A percentile compares a stretch with the other conserved stretches of the same genome.
Evolutionary conservation across 1,140 invertebrate genomes (phyloP).

Genomic region (Caerostris darwini): DNA sequence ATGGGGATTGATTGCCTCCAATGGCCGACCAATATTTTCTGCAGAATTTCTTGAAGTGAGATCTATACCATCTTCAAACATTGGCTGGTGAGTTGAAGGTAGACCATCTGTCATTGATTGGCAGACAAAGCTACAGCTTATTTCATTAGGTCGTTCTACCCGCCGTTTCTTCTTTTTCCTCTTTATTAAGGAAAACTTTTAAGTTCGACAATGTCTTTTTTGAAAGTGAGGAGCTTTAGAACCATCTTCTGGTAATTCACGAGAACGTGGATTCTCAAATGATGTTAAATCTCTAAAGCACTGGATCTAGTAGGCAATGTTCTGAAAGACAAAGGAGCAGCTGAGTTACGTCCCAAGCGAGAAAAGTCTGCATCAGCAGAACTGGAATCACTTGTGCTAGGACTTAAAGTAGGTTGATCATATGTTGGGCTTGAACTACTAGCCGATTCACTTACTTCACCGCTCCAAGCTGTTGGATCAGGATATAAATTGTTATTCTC

Average conservation of each 20-base stretch:
- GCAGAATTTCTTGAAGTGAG: constrained; percentile 65
- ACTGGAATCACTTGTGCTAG: constrained; percentile 79
- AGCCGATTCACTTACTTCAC: constrained; percentile 78
- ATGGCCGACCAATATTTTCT: constrained; percentile 65
- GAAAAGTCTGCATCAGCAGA: constrained; percentile 78
- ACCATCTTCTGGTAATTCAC: constrained; percentile 39
- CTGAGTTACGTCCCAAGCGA: not conserved
- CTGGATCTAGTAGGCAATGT: not conserved
- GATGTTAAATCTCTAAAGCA: not conserved
- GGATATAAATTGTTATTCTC: constrained; percentile 72
- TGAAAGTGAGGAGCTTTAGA: constrained; percentile 68
- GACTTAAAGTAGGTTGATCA: constrained; percentile 78
- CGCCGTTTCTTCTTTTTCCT: constrained; percentile 70
- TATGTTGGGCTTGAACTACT: constrained; percentile 79
- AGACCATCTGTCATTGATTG: constrained; percentile 27
- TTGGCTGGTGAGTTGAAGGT: constrained; percentile 21
- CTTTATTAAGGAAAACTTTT: constrained; percentile 74
- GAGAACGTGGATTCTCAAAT: constrained; percentile 1
- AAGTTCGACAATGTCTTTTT: constrained; percentile 66
- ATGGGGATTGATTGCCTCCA: constrained; percentile 75
- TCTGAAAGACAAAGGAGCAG: constrained; percentile 30
- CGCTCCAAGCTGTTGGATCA: constrained; percentile 78
- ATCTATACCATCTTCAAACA: constrained; percentile 72
- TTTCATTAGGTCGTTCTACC: constrained; percentile 48
- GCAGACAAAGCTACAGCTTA: constrained; percentile 72